Conservation (phyloP, 2,888 invertebrate species). For the Deroplatys truncata region DNA sequence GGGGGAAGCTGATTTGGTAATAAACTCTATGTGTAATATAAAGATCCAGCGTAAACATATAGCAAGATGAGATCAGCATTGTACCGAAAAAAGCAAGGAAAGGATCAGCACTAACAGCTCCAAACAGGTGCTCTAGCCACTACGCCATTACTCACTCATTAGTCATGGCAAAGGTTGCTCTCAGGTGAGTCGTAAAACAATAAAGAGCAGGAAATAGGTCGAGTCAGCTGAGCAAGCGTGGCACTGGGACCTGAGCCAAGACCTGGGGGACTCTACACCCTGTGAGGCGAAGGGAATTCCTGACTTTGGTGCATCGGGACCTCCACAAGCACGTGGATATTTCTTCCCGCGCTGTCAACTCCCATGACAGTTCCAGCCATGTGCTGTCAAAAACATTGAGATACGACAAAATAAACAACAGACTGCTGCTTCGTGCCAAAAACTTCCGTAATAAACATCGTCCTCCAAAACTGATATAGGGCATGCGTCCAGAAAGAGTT, state of each 20-base stretch:
- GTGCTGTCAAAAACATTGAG: not conserved
- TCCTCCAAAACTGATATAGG: too few relatives aligned
- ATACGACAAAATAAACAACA: not conserved
- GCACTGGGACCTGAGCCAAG: not conserved
- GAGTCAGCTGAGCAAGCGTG: not conserved
- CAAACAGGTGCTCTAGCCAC: not conserved
- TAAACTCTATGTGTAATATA: too few relatives aligned
- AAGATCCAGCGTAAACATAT: too few relatives aligned
- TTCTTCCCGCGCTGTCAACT: not conserved
- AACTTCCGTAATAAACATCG: too few relatives aligned
- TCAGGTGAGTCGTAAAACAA: not conserved
- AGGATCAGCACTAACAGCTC: too few relatives aligned
- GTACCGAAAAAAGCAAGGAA: too few relatives aligned
- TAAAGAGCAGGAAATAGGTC: not conserved
- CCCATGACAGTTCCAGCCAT: not conserved
- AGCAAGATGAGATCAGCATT: too few relatives aligned
- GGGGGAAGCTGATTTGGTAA: too few relatives aligned
- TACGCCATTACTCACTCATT: not conserved
- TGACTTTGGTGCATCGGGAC: not conserved
- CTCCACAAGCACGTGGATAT: not conserved
- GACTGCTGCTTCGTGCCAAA: too few relatives aligned
- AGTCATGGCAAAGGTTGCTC: not conserved
- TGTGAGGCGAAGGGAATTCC: not conserved
- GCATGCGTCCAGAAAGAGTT: too few relatives aligned
- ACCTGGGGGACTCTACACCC: not conserved